Conservation (phyloP, 2,113 vertebrate genomes). For the Podocnemis expansa region DNA sequence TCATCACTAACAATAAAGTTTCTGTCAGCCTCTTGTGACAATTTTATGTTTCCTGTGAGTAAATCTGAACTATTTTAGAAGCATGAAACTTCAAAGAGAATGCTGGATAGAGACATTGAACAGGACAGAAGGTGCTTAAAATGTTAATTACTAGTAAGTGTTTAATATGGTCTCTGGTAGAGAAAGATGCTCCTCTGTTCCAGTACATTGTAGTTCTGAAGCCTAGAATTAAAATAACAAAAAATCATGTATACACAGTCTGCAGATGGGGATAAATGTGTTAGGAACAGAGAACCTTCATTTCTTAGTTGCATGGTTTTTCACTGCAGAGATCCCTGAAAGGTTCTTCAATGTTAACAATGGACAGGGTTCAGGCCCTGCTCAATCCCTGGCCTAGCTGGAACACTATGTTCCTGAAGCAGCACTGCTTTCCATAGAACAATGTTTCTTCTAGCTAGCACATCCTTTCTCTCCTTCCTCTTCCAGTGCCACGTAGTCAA, state of each 20-base stretch:
- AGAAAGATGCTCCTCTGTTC: background rate
- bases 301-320: constrained; percentile 23
- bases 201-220: background rate
- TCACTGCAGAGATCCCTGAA: background rate
- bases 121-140: background rate
- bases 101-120: background rate
- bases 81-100: background rate
- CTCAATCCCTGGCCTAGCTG: background rate
- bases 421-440: constrained; percentile 13
- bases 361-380: background rate
- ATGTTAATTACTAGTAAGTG: background rate
- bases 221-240: background rate
- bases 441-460: background rate
- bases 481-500: background rate
- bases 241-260: background rate
- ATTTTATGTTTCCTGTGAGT: too few relatives aligned
- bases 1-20: background rate
- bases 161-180: background rate
- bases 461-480: background rate
- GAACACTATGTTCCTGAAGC: background rate
- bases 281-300: background rate
- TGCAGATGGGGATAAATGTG: constrained; percentile 32
- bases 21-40: too few relatives aligned
- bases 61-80: background rate
- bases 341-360: background rate